Evolutionary conservation across 2,888 invertebrate species (phyloP), one percentile per base, ranked within the genome.

Genomic region (Leucozona laternaria): DNA sequence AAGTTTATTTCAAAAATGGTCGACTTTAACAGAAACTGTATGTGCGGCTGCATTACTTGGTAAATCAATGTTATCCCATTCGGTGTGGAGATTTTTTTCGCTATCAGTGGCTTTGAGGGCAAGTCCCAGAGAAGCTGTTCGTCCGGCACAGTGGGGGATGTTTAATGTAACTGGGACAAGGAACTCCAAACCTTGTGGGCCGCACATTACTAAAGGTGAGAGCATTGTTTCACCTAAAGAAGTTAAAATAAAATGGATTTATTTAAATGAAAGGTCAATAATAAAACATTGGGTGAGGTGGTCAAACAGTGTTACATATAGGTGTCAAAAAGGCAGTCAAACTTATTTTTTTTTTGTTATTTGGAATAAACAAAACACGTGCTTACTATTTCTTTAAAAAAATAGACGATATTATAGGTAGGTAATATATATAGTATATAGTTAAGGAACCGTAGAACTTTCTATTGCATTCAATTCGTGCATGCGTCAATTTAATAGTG

Each of bases 171-270:
- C 97, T 70, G 98, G 98, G 91, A 96, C 95, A 82, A 95, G 93
- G 93, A 98, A 98, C 92, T 96, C 96, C 89, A 98, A 95, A 88
- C 98, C 96, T 93, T 97, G 97, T 28, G 98, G 98, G 85, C 98
- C 98, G 93, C 98, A 98, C 97, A 98, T 98, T 91, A 98, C 98
- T 90, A 98, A 94, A 82, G 98, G 98, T 90, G 97, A 97, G 90
- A 98, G 94, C 94, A 98, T 95, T 88, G 97, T 97, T 94, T 98
- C 98, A 95, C 98, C 98, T 98, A 92, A 10, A 64, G 53, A 72
- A 71, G 79, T 17, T 17, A 37, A 37, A 34, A 34, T 13, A 5
- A 70, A 70, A 34, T n/a, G 4, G 2, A 20, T 53, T 53, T 37
- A 70, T 37, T 34, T 53, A 20, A n/a, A 40, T n/a, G 10, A 20